These are phyloP conservation scores for Pimephales promelas DNA, from an alignment of 2,113 vertebrate genomes.

Conservation along the genomic window DNA sequence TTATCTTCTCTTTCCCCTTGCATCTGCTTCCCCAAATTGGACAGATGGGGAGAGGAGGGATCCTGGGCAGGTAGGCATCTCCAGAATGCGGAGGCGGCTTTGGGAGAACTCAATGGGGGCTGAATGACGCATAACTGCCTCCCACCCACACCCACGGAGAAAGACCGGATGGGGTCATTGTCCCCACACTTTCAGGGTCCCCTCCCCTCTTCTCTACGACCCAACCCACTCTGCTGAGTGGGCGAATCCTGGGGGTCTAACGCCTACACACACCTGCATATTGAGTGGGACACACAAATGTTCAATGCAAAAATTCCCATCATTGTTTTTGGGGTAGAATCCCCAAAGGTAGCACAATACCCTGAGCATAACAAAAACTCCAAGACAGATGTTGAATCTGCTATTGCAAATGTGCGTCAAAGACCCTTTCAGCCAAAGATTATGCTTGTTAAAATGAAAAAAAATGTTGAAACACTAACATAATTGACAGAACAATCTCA, in stretches of 20 bases:
- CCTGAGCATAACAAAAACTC: constrained; percentile 47
- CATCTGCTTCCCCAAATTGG: constrained; percentile 45
- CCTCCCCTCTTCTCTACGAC: constrained; percentile 52
- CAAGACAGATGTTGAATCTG: constrained; percentile 38
- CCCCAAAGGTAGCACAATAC: constrained; percentile 39
- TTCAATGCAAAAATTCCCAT: constrained; percentile 32
- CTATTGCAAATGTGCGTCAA: not conserved
- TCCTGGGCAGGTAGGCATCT: constrained; percentile 80
- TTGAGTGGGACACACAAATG: constrained; percentile 22
- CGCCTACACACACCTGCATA: constrained; percentile 60
- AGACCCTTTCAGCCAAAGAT: not conserved
- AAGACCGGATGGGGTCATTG: constrained; percentile 66
- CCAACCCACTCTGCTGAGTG: constrained; percentile 68
- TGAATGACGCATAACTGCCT: constrained; percentile 70
- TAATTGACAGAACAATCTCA: not conserved
- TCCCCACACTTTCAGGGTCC: constrained; percentile 55
- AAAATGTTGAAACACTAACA: not conserved
- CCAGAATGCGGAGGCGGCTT: constrained; percentile 73
- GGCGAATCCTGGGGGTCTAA: constrained; percentile 66
- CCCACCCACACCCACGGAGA: constrained; percentile 70
- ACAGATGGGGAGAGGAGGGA: constrained; percentile 74
- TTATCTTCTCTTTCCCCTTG: not conserved
- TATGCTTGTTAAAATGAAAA: constrained; percentile 13
- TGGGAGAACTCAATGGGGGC: constrained; percentile 64
- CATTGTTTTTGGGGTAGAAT: constrained; percentile 44